A percentile compares a stretch with the other conserved stretches of the same genome.
These are phyloP conservation scores for Lepus townsendii DNA, from an alignment of 2,797 vertebrate species.

Conservation along the genomic window DNA sequence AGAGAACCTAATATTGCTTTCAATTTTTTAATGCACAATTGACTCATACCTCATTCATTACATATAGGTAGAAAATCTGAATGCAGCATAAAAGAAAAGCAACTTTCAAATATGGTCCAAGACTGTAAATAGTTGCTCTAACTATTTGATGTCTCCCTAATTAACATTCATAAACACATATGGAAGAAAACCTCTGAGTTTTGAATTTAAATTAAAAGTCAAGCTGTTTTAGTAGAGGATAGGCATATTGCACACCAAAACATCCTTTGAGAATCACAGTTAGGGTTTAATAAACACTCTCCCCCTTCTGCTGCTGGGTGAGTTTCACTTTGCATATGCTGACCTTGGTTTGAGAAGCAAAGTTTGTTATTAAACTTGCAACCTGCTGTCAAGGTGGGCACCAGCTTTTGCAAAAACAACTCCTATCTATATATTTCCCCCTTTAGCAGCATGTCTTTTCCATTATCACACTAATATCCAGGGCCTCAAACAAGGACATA, in stretches of 20 bases:
- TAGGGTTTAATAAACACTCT: constrained; percentile 88
- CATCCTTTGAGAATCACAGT: constrained; percentile 80
- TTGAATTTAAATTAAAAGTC: constrained; percentile 76
- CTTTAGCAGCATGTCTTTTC: constrained; percentile 78
- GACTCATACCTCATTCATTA: constrained; percentile 51
- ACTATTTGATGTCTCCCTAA: constrained; percentile 57
- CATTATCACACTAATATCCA: constrained; percentile 63
- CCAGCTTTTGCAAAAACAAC: constrained; percentile 75
- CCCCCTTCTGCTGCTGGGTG: constrained; percentile 82
- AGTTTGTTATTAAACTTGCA: constrained; percentile 82
- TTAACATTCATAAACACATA: constrained; percentile 70
- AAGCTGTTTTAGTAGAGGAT: constrained; percentile 64
- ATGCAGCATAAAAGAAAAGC: constrained; percentile 41
- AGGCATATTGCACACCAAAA: constrained; percentile 62
- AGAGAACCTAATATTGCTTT: constrained; percentile 45
- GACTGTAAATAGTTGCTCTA: constrained; percentile 47
- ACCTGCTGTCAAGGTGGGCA: constrained; percentile 68
- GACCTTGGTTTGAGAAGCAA: constrained; percentile 85
- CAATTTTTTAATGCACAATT: constrained; percentile 74
- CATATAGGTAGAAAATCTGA: constrained; percentile 46
- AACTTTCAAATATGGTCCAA: constrained; percentile 66
- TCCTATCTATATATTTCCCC: constrained; percentile 66
- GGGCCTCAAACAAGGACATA: constrained; percentile 76
- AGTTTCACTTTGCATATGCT: constrained; percentile 84
- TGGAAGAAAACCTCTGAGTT: constrained; percentile 73